phyloP scores from a whole-genome alignment of 2,888 invertebrate genomes.

The Eupeodes luniger region DNA sequence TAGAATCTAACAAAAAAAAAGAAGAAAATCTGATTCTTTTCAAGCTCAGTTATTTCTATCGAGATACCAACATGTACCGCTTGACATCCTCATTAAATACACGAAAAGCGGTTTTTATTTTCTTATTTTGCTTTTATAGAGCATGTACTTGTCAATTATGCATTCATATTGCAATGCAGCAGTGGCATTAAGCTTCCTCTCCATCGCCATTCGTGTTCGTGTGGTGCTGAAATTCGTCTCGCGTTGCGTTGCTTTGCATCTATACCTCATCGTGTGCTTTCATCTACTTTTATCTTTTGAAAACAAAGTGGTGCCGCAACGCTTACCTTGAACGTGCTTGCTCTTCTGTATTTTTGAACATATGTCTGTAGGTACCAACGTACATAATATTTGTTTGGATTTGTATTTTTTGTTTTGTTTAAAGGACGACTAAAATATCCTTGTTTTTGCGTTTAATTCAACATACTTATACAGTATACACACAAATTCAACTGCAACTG shows the following conservation, averaged over 20 bases:
- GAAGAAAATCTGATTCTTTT: not conserved
- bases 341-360: conserved; percentile 8
- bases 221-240: not conserved
- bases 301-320: conserved; percentile 28
- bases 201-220: not conserved
- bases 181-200: conserved; percentile 60
- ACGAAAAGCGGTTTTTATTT: conserved; percentile 7
- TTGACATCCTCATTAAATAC: conserved; percentile 51
- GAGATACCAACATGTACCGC: conserved; percentile 5
- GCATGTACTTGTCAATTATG: conserved; percentile 63
- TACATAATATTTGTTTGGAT: no score
- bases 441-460: conserved; percentile 64
- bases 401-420: not conserved
- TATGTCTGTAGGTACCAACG: not conserved
- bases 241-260: not conserved
- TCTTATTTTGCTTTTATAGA: conserved; percentile 9
- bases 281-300: conserved; percentile 26
- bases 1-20: conserved; percentile 1
- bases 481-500: not conserved
- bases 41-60: conserved; percentile 8
- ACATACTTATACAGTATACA: not conserved
- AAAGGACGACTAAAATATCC: conserved; percentile 51
- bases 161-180: conserved; percentile 43
- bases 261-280: not conserved
- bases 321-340: conserved; percentile 68